These are phyloP conservation scores for Sympetrum striolatum DNA, from an alignment of 2,888 invertebrate genomes.

Conservation along the genomic window DNA sequence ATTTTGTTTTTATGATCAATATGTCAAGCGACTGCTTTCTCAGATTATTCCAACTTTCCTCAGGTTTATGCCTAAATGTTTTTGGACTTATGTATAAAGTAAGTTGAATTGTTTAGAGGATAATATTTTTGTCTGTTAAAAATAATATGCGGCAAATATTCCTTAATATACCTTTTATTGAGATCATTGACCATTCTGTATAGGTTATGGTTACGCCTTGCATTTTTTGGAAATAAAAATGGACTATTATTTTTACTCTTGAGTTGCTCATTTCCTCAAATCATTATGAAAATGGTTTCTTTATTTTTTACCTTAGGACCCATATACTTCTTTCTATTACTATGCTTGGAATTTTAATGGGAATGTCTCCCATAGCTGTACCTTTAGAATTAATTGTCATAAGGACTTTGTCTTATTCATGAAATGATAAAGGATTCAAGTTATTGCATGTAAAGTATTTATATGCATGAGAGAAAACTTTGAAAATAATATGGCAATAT, in stretches of 20 bases:
- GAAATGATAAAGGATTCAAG: too few relatives aligned
- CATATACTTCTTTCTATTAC: too few relatives aligned
- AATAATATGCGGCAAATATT: not conserved
- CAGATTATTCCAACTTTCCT: not conserved
- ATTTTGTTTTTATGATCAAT: not conserved
- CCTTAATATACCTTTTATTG: not conserved
- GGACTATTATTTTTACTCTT: not conserved
- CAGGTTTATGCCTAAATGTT: not conserved
- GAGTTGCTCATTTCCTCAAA: not conserved
- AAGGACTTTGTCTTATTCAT: too few relatives aligned
- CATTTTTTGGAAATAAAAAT: not conserved
- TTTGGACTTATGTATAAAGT: not conserved
- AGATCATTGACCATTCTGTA: not conserved
- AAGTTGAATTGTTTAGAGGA: not conserved
- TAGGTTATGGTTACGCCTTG: not conserved
- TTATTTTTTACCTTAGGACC: too few relatives aligned
- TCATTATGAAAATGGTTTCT: too few relatives aligned
- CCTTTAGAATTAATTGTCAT: too few relatives aligned
- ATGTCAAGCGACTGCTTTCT: not conserved
- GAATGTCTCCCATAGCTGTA: too few relatives aligned
- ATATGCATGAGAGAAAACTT: too few relatives aligned
- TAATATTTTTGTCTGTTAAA: not conserved
- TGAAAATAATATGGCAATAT: too few relatives aligned
- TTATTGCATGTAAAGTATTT: too few relatives aligned
- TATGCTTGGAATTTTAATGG: too few relatives aligned